A percentile compares a stretch with the other conserved stretches of the same genome.
Evolutionary conservation across 2,888 invertebrate genomes (phyloP).

Genomic region (Clunio marinus): DNA sequence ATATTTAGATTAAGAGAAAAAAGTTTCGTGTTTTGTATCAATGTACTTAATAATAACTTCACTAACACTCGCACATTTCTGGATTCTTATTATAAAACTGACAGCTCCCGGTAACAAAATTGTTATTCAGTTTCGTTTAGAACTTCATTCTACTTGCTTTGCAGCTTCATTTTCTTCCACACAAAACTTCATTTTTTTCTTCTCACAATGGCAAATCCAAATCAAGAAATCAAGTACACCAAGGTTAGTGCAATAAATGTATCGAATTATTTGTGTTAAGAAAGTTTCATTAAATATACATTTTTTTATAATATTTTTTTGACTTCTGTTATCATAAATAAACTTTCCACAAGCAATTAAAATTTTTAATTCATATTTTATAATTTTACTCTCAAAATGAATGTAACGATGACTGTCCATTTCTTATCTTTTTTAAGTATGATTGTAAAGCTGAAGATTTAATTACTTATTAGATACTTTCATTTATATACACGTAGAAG

Average conservation of each 20-base stretch:
- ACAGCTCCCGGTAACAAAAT: neutral
- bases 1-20: too few species aligned
- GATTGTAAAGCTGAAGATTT: too few species aligned
- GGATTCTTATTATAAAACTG: neutral
- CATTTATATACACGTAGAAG: too few species aligned
- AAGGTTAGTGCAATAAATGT: constrained; percentile 29
- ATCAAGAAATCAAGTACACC: constrained; percentile 25
- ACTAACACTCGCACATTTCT: neutral
- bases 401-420: too few species aligned
- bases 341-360: too few species aligned
- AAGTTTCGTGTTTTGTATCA: too few species aligned
- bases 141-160: neutral
- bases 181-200: neutral
- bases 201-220: constrained; percentile 1
- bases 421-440: too few species aligned
- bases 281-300: neutral
- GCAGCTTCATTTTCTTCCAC: neutral
- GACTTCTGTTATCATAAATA: too few species aligned
- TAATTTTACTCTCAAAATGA: too few species aligned
- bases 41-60: too few species aligned
- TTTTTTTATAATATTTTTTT: neutral
- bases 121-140: neutral
- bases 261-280: neutral
- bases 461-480: too few species aligned
- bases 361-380: too few species aligned